Base-by-base conservation (phyloP, 2,797 vertebrate genomes). In the Harpagifer antarcticus region DNA sequence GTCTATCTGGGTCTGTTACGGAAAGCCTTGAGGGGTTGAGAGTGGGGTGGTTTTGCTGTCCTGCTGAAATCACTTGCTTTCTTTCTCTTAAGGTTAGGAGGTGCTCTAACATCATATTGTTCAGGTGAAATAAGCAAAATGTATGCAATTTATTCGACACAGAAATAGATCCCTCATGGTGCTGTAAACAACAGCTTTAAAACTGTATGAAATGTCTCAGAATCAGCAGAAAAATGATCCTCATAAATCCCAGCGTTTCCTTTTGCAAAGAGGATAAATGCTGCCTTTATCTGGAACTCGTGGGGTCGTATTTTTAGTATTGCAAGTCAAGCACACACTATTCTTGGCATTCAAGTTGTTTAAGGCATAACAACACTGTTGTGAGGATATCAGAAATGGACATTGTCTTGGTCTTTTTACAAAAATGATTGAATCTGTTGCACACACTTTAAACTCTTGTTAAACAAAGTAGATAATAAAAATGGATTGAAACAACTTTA, bases 1-100 rank as follows among this genome's bases (percentile, higher is more conserved):
- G 52, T 71, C 74, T 71, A 78, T 89, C 69, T 86, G 78, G 67
- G 66, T 72, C 62, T 57, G 48, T 72, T 72, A 73, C 10, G 23
- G 75, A 63, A 37, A 69, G 42, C 80, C 74, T 82, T 67, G 64
- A 75, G 72, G 69, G 69, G 65, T 57, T 72, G 61, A 54, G 37
- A 48, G 23, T 12, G 15, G 54, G 73, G 33, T 55, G n/a, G 5
- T 9, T 42, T 13, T 47, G 43, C 19, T 17, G 20, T 72, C 82
- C 52, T 68, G 7, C 63, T 64, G 40, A 54, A 77, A 42, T 79
- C 70, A 20, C 45, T 48, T 33, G 58, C 33, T 53, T 57, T 19
- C 62, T 63, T 61, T 62, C 57, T 44, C 33, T 60, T 37, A 6
- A 37, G 33, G 33, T 37, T 37, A 37, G 33, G 33, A 37, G 33